Percentiles rank a stretch among this genome's conserved stretches.
These are phyloP conservation scores for Tetranychus truncatus DNA, from an alignment of 2,888 invertebrate species.

Conservation along the genomic window DNA sequence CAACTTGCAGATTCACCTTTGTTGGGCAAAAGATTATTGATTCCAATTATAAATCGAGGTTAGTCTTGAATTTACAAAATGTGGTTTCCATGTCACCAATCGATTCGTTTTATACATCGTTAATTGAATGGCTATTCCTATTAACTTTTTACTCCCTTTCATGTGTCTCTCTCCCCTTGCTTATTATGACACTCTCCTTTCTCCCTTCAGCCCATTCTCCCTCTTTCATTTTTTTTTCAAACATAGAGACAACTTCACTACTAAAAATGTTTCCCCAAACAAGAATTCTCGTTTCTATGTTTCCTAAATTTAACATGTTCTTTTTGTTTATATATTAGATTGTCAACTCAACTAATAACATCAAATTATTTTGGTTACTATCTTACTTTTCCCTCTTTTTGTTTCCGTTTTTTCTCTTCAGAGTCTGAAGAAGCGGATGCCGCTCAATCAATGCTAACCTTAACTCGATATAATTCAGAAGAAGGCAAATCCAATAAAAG, in stretches of 20 bases:
- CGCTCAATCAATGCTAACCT: slow-evolving; percentile 67
- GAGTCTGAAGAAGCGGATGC: slow-evolving; percentile 41
- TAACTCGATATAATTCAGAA: slow-evolving; percentile 49
- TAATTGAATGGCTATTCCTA: not conserved
- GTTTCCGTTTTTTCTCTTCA: slow-evolving; percentile 15
- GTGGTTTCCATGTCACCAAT: slow-evolving; percentile 5
- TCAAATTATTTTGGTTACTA: not conserved
- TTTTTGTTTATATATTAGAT: not conserved
- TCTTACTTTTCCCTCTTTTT: not conserved
- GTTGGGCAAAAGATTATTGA: slow-evolving; percentile 15
- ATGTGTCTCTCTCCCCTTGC: not conserved
- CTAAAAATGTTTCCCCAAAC: not conserved
- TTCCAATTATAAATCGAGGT: slow-evolving; percentile 17
- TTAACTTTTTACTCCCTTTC: not conserved
- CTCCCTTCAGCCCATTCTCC: not conserved
- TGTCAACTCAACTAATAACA: not conserved
- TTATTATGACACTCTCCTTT: not conserved
- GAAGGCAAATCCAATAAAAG: not conserved
- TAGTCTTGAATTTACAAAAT: not conserved
- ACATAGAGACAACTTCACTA: not conserved
- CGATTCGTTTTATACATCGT: not conserved
- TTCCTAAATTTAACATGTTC: not conserved
- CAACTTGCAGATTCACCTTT: slow-evolving; percentile 10
- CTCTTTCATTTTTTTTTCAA: not conserved
- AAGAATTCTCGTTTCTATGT: not conserved